A percentile compares a stretch with the other conserved stretches of the same genome.
phyloP scores from a whole-genome alignment of 2,888 invertebrate species.

The Hemicrepidius hirtus region DNA sequence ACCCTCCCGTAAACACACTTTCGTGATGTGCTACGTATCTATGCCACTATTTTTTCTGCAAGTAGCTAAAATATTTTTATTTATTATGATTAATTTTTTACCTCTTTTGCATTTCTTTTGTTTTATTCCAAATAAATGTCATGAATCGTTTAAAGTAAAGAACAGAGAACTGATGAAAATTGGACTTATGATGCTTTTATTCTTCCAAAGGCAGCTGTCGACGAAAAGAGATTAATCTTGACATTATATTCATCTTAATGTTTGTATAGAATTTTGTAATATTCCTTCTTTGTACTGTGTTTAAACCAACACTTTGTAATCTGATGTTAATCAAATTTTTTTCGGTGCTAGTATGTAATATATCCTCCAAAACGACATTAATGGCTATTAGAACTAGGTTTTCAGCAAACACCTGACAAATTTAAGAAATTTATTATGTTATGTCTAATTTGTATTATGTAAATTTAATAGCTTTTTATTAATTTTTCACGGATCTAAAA shows the following conservation, averaged over 20 bases:
- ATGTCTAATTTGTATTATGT: conserved; percentile 25
- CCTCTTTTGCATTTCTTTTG: too few species aligned
- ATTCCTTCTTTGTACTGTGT: not conserved
- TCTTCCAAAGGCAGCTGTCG: conserved; percentile 12
- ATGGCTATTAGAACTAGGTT: conserved; percentile 28
- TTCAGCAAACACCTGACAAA: conserved; percentile 23
- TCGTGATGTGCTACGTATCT: too few species aligned
- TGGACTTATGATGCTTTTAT: too few species aligned
- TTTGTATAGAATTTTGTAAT: conserved; percentile 15
- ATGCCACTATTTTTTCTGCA: too few species aligned
- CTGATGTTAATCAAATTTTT: conserved; percentile 6
- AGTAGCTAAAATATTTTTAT: too few species aligned
- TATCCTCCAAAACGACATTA: conserved; percentile 9
- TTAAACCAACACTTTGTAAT: not conserved
- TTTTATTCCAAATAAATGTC: too few species aligned
- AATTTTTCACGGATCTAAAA: conserved; percentile 21
- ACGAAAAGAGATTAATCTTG: conserved; percentile 22
- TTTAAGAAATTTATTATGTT: conserved; percentile 22
- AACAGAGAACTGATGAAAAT: too few species aligned
- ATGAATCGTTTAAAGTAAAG: too few species aligned
- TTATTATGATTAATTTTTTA: too few species aligned
- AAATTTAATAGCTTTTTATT: conserved; percentile 16
- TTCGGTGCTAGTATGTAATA: conserved; percentile 3
- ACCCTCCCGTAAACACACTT: too few species aligned
- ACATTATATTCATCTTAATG: conserved; percentile 25